Evolutionary conservation across 2,113 vertebrate species (phyloP), one percentile per base, ranked within the genome.

Genomic region (Corythoichthys haematopterus): DNA sequence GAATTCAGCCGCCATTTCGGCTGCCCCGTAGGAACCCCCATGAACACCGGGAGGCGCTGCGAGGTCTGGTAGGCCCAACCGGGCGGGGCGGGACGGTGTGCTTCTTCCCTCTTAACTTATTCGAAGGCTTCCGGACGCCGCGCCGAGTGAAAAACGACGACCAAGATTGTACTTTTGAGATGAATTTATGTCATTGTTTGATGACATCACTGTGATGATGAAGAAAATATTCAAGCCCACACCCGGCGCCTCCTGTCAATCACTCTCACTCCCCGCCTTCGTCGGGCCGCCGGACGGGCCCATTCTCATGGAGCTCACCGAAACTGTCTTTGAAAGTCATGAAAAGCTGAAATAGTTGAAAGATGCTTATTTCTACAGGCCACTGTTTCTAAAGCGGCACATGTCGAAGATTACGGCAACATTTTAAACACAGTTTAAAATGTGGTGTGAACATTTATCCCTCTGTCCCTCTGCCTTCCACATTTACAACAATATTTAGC

Each of bases 21-120:
- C 78, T 99, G 96, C 74, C 94, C 95, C 0, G 65, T 72, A 1
- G 96, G 94, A 61, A 93, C 95, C 12, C 92, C 92, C 53, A 99
- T 99, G 97, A 98, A 98, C 92, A 92, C 94, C 0, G 95, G 94
- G 73, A 93, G 85, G 81, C 93, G 93, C 86, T 99, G 97, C 68
- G 96, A 97, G 81, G 97, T 99, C 80, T 99, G 97, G 97, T 99
- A 95, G 92, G 78, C 48, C 4, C 0, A 6, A 14, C 12, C 3
- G 3, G 14, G 0, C 7, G 1, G 20, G 5, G 9, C 9, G 1
- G n/a, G 33, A 63, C 47, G 52, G 38, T 35, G 36, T 46, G 53
- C 46, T 3, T 10, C 10, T 40, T 15, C 35, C 47, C 43, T 8
- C 11, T 14, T 36, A 63, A 71, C 55, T 37, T 16, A 50, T 50